Evolutionary conservation across 1,140 invertebrate species (phyloP).

Genomic region (Chionoecetes opilio): DNA sequence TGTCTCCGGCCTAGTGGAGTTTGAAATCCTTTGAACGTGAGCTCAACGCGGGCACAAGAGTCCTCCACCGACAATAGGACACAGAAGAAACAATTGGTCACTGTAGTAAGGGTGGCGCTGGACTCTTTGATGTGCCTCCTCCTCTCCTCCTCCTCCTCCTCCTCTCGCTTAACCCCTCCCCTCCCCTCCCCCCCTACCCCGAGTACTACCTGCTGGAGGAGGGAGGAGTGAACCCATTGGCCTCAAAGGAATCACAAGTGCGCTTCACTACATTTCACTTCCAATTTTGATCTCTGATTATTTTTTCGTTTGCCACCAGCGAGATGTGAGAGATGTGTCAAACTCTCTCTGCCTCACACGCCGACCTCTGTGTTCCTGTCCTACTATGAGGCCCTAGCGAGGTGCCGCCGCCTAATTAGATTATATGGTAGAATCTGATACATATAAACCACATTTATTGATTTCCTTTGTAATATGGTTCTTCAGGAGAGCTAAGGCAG

Average conservation of each 20-base stretch:
- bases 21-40: constrained; percentile 70
- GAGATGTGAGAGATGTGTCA: neutral
- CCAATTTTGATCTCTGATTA: constrained; percentile 54
- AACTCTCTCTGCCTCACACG: neutral
- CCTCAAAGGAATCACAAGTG: constrained; percentile 65
- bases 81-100: constrained; percentile 73
- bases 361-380: neutral
- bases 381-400: neutral
- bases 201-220: neutral
- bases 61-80: constrained; percentile 64
- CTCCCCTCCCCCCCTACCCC: neutral
- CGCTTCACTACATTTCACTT: constrained; percentile 53
- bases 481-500: neutral
- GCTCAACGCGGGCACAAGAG: constrained; percentile 49
- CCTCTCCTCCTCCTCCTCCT: neutral
- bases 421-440: constrained; percentile 32
- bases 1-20: constrained; percentile 50
- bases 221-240: neutral
- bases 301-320: neutral
- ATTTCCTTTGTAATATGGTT: constrained; percentile 31
- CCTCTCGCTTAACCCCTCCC: neutral
- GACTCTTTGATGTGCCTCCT: constrained; percentile 33
- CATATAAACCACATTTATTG: constrained; percentile 37
- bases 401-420: constrained; percentile 1
- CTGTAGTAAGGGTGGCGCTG: constrained; percentile 66